These are phyloP conservation scores for Caenorhabditis drosophilae DNA, from an alignment of 2,888 invertebrate genomes.

Conservation along the genomic window DNA sequence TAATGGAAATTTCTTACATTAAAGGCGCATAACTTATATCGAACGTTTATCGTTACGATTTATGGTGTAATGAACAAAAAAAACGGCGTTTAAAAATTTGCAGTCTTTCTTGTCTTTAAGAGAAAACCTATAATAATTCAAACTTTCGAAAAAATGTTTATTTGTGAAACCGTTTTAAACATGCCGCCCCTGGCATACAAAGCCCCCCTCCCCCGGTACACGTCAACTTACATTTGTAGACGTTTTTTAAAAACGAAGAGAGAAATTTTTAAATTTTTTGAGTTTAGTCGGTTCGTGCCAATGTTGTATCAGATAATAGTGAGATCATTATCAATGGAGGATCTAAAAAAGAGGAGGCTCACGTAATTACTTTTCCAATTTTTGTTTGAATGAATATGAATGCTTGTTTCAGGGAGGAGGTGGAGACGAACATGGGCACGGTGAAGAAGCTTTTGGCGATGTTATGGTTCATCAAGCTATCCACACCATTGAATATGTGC, in stretches of 20 bases:
- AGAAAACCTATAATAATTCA: neutral
- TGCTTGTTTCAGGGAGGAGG: slow-evolving; percentile 9
- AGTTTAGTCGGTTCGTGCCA: slow-evolving; percentile 65
- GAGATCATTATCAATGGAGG: slow-evolving; percentile 64
- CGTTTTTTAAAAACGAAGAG: neutral
- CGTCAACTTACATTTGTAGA: neutral
- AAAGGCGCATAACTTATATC: too few species aligned
- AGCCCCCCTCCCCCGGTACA: neutral
- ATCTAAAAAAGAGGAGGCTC: slow-evolving; percentile 37
- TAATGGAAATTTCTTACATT: too few species aligned
- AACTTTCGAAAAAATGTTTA: too few species aligned
- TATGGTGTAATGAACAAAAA: too few species aligned
- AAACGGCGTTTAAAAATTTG: too few species aligned
- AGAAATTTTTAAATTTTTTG: slow-evolving; percentile 5
- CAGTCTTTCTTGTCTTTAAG: too few species aligned
- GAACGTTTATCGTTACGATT: too few species aligned
- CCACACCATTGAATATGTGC: slow-evolving; percentile 47
- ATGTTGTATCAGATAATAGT: slow-evolving; percentile 65
- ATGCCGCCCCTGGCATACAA: too few species aligned
- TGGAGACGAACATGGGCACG: slow-evolving; percentile 31
- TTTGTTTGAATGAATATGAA: too few species aligned
- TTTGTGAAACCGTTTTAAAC: neutral
- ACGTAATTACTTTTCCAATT: neutral
- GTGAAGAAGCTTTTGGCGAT: slow-evolving; percentile 76
- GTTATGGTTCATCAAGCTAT: slow-evolving; percentile 83